Percentiles rank a stretch among this genome's conserved stretches.
Conservation (phyloP, 2,888 invertebrate species). For the Parascotia fuliginaria region DNA sequence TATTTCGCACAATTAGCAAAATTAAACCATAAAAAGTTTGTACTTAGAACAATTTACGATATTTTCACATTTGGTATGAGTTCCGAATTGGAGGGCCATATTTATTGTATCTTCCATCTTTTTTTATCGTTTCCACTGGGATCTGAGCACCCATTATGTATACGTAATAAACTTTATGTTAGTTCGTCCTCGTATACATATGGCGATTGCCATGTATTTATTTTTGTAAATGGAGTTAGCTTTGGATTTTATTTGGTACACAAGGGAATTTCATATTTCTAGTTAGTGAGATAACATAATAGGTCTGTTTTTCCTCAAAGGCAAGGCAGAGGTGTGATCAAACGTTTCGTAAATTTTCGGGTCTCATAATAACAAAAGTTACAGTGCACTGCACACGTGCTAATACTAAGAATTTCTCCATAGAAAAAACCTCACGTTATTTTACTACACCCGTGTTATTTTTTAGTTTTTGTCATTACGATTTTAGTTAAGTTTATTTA, state of each 20-base stretch:
- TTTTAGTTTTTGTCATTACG: too few relatives aligned
- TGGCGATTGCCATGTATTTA: conserved; percentile 15
- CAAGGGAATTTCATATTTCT: too few relatives aligned
- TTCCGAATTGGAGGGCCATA: conserved; percentile 16
- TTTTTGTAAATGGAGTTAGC: conserved; percentile 7
- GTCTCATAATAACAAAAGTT: too few relatives aligned
- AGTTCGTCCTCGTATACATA: conserved; percentile 15
- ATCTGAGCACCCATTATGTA: conserved; percentile 28
- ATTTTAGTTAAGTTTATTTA: too few relatives aligned
- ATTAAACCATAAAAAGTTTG: conserved; percentile 40
- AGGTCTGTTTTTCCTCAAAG: too few relatives aligned
- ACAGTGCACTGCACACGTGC: too few relatives aligned
- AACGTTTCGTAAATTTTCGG: too few relatives aligned
- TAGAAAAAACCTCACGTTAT: too few relatives aligned
- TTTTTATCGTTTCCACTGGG: conserved; percentile 36
- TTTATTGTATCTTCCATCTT: conserved; percentile 36
- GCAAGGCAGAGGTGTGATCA: too few relatives aligned
- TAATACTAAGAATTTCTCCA: too few relatives aligned
- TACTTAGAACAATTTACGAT: conserved; percentile 31
- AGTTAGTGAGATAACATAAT: too few relatives aligned
- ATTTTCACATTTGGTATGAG: conserved; percentile 12
- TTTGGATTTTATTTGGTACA: background rate
- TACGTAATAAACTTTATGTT: conserved; percentile 39
- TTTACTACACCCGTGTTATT: too few relatives aligned
- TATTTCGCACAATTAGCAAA: conserved; percentile 35